phyloP scores from a whole-genome alignment of 2,797 vertebrate genomes.

The Anniella stebbinsi region DNA sequence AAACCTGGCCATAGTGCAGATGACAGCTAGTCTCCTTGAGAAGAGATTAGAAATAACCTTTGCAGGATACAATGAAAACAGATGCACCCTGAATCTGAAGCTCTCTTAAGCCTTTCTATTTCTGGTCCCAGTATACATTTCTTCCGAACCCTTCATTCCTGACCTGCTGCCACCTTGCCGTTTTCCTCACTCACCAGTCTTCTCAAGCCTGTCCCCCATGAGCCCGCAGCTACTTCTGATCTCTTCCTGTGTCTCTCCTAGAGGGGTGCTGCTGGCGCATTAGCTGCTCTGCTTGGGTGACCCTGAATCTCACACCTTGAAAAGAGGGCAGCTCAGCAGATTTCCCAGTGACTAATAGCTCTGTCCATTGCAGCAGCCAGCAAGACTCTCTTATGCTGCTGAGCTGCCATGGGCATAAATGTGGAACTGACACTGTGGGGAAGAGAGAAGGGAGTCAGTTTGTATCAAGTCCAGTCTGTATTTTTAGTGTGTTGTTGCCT shows the following conservation, averaged over 20 bases:
- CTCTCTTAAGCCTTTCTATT: not conserved
- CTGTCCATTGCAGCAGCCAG: not conserved
- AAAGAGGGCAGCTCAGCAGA: not conserved
- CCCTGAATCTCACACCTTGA: not conserved
- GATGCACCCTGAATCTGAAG: not conserved
- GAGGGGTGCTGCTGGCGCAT: not conserved
- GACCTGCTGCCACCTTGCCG: not conserved
- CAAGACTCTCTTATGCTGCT: not conserved
- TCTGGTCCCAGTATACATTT: not conserved
- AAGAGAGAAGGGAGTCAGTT: not conserved
- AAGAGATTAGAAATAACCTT: not conserved
- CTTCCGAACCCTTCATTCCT: not conserved
- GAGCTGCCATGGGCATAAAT: not conserved
- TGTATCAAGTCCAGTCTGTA: not conserved
- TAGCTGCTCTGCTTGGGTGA: conserved; percentile 1
- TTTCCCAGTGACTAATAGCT: not conserved
- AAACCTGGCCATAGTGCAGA: not conserved
- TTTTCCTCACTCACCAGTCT: not conserved
- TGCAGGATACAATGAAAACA: not conserved
- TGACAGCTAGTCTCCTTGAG: not conserved
- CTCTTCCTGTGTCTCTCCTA: not conserved
- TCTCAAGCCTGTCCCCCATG: not conserved
- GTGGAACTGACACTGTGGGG: not conserved
- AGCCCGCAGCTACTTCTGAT: not conserved
- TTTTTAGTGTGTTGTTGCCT: not conserved